These are phyloP conservation scores for Echinops telfairi DNA, from an alignment of 2,113 vertebrate genomes.

Conservation along the genomic window DNA sequence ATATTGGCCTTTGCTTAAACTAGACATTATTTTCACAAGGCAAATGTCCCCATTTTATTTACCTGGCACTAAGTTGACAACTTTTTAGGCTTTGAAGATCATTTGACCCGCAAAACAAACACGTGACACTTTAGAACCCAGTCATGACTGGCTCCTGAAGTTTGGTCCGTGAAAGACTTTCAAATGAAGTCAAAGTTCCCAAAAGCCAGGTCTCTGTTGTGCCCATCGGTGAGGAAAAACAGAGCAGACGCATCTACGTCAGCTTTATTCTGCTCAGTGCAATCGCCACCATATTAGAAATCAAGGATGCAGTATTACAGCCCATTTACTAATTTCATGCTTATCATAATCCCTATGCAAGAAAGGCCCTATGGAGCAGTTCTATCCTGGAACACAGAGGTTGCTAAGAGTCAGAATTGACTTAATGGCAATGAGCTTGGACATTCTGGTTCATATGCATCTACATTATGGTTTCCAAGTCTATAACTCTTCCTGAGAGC, in stretches of 20 bases:
- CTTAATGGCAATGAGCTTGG: neutral
- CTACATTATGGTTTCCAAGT: no score
- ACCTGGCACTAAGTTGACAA: conserved; percentile 18
- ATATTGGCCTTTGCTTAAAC: neutral
- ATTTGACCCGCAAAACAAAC: neutral
- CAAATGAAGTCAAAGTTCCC: neutral
- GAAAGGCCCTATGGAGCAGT: neutral
- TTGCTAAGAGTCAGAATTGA: neutral
- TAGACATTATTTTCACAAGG: neutral
- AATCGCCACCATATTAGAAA: neutral
- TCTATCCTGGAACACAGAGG: neutral
- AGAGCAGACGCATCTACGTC: neutral
- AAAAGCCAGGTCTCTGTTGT: neutral
- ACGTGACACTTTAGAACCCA: neutral
- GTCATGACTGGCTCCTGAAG: neutral
- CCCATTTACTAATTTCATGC: neutral
- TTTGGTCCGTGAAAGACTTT: neutral
- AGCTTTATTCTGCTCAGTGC: neutral
- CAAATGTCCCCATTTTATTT: neutral
- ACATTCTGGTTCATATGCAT: neutral
- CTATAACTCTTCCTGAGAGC: no score
- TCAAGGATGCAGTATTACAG: neutral
- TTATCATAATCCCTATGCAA: neutral
- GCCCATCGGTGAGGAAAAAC: neutral
- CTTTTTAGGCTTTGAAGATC: neutral